phyloP scores from a whole-genome alignment of 2,888 invertebrate species.

The Priocnemis perturbator region DNA sequence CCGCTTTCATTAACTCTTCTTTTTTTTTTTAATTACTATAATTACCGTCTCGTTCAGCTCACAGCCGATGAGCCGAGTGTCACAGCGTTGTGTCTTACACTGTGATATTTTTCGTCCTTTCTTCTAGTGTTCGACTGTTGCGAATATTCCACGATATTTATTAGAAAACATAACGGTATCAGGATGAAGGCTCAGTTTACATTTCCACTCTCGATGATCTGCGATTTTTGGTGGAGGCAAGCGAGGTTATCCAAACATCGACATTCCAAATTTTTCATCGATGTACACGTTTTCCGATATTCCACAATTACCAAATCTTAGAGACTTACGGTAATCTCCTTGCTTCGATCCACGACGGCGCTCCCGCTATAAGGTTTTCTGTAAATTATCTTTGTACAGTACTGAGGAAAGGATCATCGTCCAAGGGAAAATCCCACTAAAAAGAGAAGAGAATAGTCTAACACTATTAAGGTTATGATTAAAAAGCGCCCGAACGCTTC shows the following conservation, averaged over 20 bases:
- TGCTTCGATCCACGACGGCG: slow-evolving; percentile 32
- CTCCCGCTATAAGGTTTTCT: slow-evolving; percentile 46
- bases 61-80: slow-evolving; percentile 59
- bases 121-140: slow-evolving; percentile 33
- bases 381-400: slow-evolving; percentile 65
- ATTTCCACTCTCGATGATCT: slow-evolving; percentile 23
- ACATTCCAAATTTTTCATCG: slow-evolving; percentile 43
- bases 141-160: slow-evolving; percentile 8
- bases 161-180: slow-evolving; percentile 23
- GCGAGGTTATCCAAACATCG: slow-evolving; percentile 36
- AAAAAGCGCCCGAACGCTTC: slow-evolving; percentile 22
- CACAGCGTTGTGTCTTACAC: slow-evolving; percentile 66
- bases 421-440: slow-evolving; percentile 39
- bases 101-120: slow-evolving; percentile 65
- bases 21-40: slow-evolving; percentile 46
- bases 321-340: slow-evolving; percentile 21
- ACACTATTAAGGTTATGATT: slow-evolving; percentile 57
- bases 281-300: slow-evolving; percentile 8
- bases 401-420: slow-evolving; percentile 24
- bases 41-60: neutral
- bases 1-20: slow-evolving; percentile 43
- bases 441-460: slow-evolving; percentile 56
- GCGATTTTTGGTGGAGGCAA: slow-evolving; percentile 20
- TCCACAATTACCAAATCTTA: neutral
- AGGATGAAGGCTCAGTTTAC: slow-evolving; percentile 41